Percentiles rank a stretch among this genome's conserved stretches.
phyloP scores from a whole-genome alignment of 2,113 vertebrate genomes.

The Ginglymostoma cirratum region DNA sequence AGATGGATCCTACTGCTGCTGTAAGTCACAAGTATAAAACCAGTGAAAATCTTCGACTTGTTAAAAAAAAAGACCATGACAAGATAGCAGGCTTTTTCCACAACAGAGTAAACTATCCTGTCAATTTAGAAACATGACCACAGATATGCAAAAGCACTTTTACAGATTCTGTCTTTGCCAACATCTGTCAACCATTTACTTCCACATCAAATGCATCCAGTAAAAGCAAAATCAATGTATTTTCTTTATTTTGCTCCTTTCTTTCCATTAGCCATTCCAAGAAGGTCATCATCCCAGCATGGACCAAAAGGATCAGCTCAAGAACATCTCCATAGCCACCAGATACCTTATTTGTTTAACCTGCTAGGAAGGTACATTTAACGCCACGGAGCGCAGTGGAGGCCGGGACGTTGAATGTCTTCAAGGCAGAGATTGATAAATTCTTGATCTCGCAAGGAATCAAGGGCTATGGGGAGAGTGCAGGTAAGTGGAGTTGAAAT shows the following conservation, averaged over 20 bases:
- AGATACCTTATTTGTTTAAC: background rate
- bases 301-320: background rate
- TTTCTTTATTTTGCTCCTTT: background rate
- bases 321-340: background rate
- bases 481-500: too few species aligned
- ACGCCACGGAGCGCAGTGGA: too few species aligned
- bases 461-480: too few species aligned
- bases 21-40: background rate
- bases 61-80: background rate
- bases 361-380: background rate
- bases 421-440: too few species aligned
- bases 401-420: too few species aligned
- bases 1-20: background rate
- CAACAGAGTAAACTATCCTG: background rate
- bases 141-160: background rate
- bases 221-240: background rate
- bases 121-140: background rate
- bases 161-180: background rate
- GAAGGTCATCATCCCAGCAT: background rate
- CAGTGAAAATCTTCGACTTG: background rate
- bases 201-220: background rate
- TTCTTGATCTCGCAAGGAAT: too few species aligned
- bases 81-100: background rate
- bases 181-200: background rate
- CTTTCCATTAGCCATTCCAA: background rate